Base-by-base conservation (phyloP, 2,888 invertebrate genomes). In the Copidosoma aretas region DNA sequence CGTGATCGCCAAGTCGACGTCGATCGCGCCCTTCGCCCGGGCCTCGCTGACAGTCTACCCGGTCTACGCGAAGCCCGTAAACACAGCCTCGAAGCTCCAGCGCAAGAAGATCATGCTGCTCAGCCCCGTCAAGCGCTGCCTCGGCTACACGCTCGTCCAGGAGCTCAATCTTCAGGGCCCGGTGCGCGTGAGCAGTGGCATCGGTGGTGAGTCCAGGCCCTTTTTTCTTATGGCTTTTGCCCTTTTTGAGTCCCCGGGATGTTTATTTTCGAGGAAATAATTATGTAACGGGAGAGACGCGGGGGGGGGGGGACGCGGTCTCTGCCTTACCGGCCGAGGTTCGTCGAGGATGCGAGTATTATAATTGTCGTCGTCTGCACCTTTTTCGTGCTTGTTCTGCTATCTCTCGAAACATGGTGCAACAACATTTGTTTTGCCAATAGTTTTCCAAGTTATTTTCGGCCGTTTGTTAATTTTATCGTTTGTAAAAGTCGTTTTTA, bases 11-110 rank as follows among this genome's bases (percentile, higher is more conserved):
- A 89, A 90, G 81, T 89, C 91, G 76, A 87, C 89, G 73, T 88
- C 87, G 77, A 85, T 91, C 75, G 86, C 89, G 73, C 88, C 89
- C 67, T 91, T 89, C 80, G 86, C 92, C 76, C 90, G 90, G 79
- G 89, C 90, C 58, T 86, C 89, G 46, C 88, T 88, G 70, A 89
- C 89, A 78, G 90, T 89, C 63, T 89, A 93, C 41, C 87, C 91
- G 71, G 89, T 89, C 78, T 89, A 90, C 68, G 78, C 90, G 22
- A 89, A 89, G 78, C 88, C 91, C 24, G 82, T 86, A 17, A 19
- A n/a, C 8, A 83, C 86, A 51, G 86, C 86, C 61, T 82, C 84
- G 59, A 84, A 88, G 64, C 84, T 85, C 71, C 84, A 86, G 69
- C 87, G 89, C 73, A 84, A 86, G 72, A 84, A 84, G 77, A 71